A percentile compares a stretch with the other conserved stretches of the same genome.
These are phyloP conservation scores for Conchocele bisecta DNA, from an alignment of 2,888 invertebrate genomes.

Conservation along the genomic window DNA sequence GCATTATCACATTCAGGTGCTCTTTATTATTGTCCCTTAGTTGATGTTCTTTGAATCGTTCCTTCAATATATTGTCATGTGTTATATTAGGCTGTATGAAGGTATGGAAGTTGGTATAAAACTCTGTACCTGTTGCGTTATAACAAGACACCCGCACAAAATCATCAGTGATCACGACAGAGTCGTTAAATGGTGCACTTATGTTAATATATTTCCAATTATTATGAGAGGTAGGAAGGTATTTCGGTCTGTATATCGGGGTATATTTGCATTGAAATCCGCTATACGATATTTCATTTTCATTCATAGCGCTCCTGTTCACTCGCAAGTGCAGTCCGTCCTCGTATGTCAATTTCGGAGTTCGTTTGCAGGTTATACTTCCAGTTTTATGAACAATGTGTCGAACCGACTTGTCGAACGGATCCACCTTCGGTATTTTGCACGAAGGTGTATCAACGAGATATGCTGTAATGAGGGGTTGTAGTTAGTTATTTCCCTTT, in stretches of 20 bases:
- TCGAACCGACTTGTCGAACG: constrained; percentile 69
- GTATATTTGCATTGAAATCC: constrained; percentile 75
- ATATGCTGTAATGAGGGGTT: no score
- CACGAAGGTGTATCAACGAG: constrained; percentile 76
- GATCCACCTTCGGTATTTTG: constrained; percentile 77
- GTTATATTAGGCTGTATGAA: constrained; percentile 67
- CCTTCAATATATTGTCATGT: constrained; percentile 45
- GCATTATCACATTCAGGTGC: constrained; percentile 88
- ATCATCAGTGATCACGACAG: constrained; percentile 62
- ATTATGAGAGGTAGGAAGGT: constrained; percentile 53
- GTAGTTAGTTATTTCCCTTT: no score
- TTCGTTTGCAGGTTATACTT: constrained; percentile 61
- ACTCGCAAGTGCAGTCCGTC: constrained; percentile 46
- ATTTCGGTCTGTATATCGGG: constrained; percentile 64
- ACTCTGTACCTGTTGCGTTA: constrained; percentile 60
- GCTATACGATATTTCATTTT: constrained; percentile 53
- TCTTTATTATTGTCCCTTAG: constrained; percentile 59
- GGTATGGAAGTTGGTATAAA: constrained; percentile 78
- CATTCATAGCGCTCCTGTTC: constrained; percentile 48
- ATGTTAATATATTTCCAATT: constrained; percentile 48
- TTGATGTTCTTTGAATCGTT: constrained; percentile 43
- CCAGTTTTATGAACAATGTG: constrained; percentile 59
- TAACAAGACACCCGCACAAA: constrained; percentile 77
- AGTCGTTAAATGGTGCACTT: constrained; percentile 44
- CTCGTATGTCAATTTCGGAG: constrained; percentile 70